phyloP scores from a whole-genome alignment of 2,797 vertebrate genomes.

The Denticeps clupeoides region DNA sequence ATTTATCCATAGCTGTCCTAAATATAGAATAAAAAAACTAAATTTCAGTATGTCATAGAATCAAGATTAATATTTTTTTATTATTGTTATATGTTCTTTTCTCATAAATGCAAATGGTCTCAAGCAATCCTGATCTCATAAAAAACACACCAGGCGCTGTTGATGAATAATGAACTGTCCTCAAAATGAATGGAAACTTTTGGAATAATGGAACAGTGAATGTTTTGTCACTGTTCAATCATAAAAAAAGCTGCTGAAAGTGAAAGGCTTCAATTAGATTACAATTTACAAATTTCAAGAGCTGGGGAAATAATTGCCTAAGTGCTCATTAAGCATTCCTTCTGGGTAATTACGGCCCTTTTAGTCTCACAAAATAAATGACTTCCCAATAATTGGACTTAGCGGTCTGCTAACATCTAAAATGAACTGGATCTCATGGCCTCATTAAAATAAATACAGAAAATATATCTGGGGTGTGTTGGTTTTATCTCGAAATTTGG shows the following conservation, averaged over 20 bases:
- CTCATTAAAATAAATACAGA: conserved; percentile 62
- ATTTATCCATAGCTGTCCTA: too few species aligned
- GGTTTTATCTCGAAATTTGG: conserved; percentile 40
- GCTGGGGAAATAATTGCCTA: conserved; percentile 54
- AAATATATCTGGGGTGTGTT: conserved; percentile 44
- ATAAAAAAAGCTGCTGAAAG: conserved; percentile 39
- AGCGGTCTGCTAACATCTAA: conserved; percentile 43
- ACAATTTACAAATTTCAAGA: conserved; percentile 58
- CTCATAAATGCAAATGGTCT: too few species aligned
- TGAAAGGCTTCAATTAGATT: conserved; percentile 50
- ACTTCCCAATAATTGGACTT: conserved; percentile 52
- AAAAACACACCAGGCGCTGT: too few species aligned
- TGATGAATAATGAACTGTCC: neutral
- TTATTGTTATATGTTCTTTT: too few species aligned
- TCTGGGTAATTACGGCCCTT: conserved; percentile 54
- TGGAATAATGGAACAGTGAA: neutral
- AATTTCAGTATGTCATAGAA: too few species aligned
- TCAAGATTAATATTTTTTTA: too few species aligned
- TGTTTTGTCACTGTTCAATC: too few species aligned
- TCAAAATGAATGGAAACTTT: neutral
- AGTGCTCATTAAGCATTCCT: conserved; percentile 57
- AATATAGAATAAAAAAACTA: too few species aligned
- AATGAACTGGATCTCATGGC: conserved; percentile 53
- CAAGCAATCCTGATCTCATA: too few species aligned
- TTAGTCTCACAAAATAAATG: conserved; percentile 51